Percentiles rank a stretch among this genome's conserved stretches.
Conservation (phyloP, 2,113 vertebrate species). For the Daubentonia madagascariensis region DNA sequence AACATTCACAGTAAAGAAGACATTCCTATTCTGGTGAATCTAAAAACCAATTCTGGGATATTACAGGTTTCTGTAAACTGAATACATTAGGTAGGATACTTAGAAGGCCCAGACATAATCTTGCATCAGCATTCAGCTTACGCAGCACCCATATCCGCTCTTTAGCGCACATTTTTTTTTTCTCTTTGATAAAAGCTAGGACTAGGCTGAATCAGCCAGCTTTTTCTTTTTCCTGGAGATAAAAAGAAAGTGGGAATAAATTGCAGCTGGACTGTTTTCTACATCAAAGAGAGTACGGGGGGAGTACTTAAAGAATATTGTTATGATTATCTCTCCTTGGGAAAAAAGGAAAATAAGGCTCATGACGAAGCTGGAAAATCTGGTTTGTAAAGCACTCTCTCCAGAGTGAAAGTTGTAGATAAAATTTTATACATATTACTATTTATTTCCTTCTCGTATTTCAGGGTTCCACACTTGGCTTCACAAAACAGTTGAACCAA, state of each 20-base stretch:
- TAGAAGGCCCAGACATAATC: not conserved
- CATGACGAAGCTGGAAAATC: not conserved
- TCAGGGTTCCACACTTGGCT: not conserved
- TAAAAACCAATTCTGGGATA: not conserved
- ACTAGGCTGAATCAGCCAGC: not conserved
- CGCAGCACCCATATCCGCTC: not conserved
- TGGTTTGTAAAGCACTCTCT: not conserved
- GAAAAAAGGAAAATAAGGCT: not conserved
- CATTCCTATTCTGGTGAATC: not conserved
- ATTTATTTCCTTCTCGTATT: not conserved
- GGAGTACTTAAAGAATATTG: not conserved
- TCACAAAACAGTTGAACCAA: not conserved
- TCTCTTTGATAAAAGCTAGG: not conserved
- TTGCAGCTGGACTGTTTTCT: not conserved
- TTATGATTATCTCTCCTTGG: slow-evolving; percentile 1
- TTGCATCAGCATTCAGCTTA: not conserved
- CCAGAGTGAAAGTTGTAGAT: not conserved
- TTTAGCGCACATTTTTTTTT: not conserved
- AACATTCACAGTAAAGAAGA: not conserved
- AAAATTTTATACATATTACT: not conserved
- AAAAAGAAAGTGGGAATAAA: not conserved
- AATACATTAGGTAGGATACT: not conserved
- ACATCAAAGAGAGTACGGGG: not conserved
- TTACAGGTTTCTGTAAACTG: not conserved
- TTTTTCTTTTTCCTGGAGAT: slow-evolving; percentile 25